Evolutionary conservation across 2,113 vertebrate genomes (phyloP), one percentile per base, ranked within the genome.

Genomic region (Eleginops maclovinus): DNA sequence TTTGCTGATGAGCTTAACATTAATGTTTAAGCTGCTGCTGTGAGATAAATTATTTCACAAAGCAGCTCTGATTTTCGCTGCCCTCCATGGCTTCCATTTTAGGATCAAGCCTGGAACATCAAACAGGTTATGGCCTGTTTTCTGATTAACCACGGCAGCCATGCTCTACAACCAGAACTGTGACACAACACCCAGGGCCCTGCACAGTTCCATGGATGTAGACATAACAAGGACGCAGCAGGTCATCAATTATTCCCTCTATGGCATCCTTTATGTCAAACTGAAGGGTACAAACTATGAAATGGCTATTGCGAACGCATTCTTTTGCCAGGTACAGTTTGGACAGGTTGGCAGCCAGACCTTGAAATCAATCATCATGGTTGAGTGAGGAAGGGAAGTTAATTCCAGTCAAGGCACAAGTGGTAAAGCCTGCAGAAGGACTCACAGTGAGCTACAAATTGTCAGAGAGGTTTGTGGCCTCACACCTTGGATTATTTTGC

Each of bases 361-460:
- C 88, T 93, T 90, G 80, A 91, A 93, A 93, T 93, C 87, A 90
- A 93, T 94, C 90, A 90, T 85, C 78, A 55, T 2, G 46, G 51
- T 14, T 60, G 69, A 83, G 74, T 31, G 24, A 82, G 47, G 78
- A 72, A 59, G 75, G 78, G 77, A 86, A 72, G 81, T 81, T 91
- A 83, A 92, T 89, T 90, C 75, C 74, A 81, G 67, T 69, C 0
- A 40, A 70, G 73, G 79, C 72, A 58, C 24, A 55, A 70, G 59
- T 60, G 58, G 55, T 51, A 71, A 82, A 81, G 47, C 44, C 59
- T 16, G 74, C 69, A 75, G 81, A 89, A 80, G 58, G 85, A 84
- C 73, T 87, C 84, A 75, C 69, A 28, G 49, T 40, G 47, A 68
- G 67, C 53, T 60, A 55, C 69, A 75, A 87, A 79, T 76, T 49